phyloP scores from a whole-genome alignment of 2,797 vertebrate species.

The Peromyscus nudipes region DNA sequence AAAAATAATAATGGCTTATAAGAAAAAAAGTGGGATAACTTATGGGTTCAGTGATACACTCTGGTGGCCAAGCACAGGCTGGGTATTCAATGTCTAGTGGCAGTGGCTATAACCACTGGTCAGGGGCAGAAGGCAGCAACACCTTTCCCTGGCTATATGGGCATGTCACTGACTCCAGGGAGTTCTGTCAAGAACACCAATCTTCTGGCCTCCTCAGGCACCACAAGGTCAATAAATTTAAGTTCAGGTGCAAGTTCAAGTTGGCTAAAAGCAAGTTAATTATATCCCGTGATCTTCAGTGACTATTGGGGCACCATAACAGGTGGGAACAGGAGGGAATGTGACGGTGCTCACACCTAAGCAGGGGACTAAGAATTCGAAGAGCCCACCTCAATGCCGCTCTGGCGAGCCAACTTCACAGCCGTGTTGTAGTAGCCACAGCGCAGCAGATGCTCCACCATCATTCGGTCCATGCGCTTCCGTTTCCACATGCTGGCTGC shows the following conservation, averaged over 20 bases:
- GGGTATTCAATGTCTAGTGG: background rate
- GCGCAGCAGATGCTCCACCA: slow-evolving; percentile 98
- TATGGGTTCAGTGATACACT: background rate
- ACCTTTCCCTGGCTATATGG: background rate
- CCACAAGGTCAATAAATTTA: background rate
- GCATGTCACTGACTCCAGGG: background rate
- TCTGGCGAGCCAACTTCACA: slow-evolving; percentile 97
- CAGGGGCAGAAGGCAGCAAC: background rate
- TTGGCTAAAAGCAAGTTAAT: background rate
- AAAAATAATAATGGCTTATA: background rate
- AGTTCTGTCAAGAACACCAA: background rate
- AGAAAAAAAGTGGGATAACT: no score
- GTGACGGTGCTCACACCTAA: background rate
- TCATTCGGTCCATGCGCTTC: slow-evolving; percentile 99
- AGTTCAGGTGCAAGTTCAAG: background rate
- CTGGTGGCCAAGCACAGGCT: background rate
- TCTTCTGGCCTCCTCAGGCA: background rate
- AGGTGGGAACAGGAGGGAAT: background rate
- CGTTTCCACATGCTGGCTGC: slow-evolving; percentile 98
- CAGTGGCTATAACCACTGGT: no score
- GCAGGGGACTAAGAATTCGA: no score
- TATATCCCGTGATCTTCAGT: background rate
- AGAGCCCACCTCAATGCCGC: slow-evolving; percentile 95
- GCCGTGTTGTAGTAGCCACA: slow-evolving; percentile 99
- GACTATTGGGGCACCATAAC: background rate